These are phyloP conservation scores for Synergus umbraculus DNA, from an alignment of 2,888 invertebrate species.

Conservation along the genomic window DNA sequence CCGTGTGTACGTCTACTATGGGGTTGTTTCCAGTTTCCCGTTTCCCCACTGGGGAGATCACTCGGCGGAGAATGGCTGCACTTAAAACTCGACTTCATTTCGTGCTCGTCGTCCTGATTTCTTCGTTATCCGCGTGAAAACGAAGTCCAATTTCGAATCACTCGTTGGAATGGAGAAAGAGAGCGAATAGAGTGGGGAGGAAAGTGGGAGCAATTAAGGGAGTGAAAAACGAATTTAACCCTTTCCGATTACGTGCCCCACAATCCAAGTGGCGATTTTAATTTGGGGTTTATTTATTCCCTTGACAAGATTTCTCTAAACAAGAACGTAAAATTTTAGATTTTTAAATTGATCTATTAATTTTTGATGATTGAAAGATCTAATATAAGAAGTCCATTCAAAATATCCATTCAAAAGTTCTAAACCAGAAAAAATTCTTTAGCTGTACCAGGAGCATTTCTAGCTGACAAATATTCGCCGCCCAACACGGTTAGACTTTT, in stretches of 20 bases:
- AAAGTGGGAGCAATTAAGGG: conserved; percentile 16
- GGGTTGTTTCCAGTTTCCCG: conserved; percentile 8
- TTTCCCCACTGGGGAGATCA: conserved; percentile 36
- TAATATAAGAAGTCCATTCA: not conserved
- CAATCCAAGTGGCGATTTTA: conserved; percentile 26
- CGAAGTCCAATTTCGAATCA: conserved; percentile 39
- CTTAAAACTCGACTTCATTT: conserved; percentile 58
- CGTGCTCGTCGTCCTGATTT: conserved; percentile 43
- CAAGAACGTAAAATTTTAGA: not conserved
- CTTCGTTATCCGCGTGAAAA: conserved; percentile 39
- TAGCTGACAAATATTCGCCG: not conserved
- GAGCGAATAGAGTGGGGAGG: not conserved
- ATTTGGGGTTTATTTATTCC: conserved; percentile 3
- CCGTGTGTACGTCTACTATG: conserved; percentile 22
- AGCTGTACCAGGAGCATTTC: not conserved
- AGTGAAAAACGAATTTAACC: conserved; percentile 37
- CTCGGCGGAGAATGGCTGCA: conserved; percentile 45
- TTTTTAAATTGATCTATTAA: not conserved
- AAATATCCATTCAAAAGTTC: not conserved
- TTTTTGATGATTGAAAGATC: not conserved
- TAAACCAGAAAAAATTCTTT: not conserved
- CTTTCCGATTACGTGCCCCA: conserved; percentile 32
- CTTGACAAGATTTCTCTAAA: not conserved
- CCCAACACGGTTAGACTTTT: not conserved
- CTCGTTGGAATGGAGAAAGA: conserved; percentile 31